Evolutionary conservation across 2,113 vertebrate genomes (phyloP).

Genomic region (Nansenia antarctica): DNA sequence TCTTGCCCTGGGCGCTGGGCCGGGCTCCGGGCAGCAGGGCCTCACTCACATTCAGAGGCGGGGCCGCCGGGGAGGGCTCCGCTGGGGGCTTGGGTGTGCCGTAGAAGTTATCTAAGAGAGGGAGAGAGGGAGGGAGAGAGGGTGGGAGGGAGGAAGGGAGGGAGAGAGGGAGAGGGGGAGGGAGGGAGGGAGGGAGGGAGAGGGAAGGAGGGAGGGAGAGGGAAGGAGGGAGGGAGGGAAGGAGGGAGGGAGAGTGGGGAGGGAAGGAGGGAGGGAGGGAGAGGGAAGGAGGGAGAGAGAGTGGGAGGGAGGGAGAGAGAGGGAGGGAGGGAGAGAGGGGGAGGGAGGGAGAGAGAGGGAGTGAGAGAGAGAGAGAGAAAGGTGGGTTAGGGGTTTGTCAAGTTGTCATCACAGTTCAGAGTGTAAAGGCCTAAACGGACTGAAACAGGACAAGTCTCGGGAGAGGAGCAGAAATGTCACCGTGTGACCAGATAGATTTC

Average conservation of each 20-base stretch:
- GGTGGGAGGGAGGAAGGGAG: neutral
- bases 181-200: too few species aligned
- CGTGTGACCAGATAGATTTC: too few species aligned
- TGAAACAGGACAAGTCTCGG: too few species aligned
- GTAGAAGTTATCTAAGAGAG: conserved; percentile 94
- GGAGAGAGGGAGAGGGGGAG: conserved; percentile 21
- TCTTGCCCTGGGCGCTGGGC: conserved; percentile 96
- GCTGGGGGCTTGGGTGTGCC: conserved; percentile 97
- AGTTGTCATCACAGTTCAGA: too few species aligned
- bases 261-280: neutral
- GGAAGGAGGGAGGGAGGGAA: neutral
- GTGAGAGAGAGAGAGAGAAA: neutral
- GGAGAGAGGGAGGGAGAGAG: neutral
- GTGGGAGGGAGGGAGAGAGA: neutral
- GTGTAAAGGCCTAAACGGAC: too few species aligned
- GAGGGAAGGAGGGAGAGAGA: neutral
- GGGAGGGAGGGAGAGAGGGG: neutral
- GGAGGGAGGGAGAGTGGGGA: conserved; percentile 11
- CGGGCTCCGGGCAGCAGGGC: conserved; percentile 96
- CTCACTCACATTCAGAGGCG: conserved; percentile 97
- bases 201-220: too few species aligned
- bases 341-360: neutral
- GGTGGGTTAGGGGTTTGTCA: neutral
- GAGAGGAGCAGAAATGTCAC: too few species aligned
- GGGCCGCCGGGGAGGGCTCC: conserved; percentile 88